A percentile compares a stretch with the other conserved stretches of the same genome.
These are phyloP conservation scores for Protophormia terraenovae DNA, from an alignment of 2,888 invertebrate genomes.

Conservation along the genomic window DNA sequence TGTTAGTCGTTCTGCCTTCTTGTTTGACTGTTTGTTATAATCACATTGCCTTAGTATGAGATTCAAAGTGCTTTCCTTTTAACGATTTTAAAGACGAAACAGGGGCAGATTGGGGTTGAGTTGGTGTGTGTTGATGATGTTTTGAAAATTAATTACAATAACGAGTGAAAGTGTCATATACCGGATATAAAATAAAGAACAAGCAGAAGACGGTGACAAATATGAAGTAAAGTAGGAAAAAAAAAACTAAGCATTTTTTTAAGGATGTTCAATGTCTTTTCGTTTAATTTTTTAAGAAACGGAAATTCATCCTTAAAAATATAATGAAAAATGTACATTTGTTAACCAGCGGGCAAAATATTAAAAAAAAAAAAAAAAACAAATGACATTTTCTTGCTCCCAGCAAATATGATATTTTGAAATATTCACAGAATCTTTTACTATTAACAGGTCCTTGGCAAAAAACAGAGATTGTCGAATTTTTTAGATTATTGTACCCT, in stretches of 20 bases:
- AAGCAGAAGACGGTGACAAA: slow-evolving; percentile 5
- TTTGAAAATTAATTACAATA: slow-evolving; percentile 77
- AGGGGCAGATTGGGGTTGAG: slow-evolving; percentile 12
- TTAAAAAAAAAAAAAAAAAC: neutral
- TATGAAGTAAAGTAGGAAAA: neutral
- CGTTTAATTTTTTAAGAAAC: slow-evolving; percentile 45
- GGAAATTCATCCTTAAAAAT: slow-evolving; percentile 52
- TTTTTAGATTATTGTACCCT: slow-evolving; percentile 10
- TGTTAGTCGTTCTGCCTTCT: neutral
- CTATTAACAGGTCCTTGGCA: neutral
- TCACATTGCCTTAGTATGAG: slow-evolving; percentile 30
- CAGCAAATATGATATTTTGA: slow-evolving; percentile 7
- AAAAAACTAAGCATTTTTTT: slow-evolving; percentile 6
- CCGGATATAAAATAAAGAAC: slow-evolving; percentile 63
- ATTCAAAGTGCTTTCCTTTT: slow-evolving; percentile 65
- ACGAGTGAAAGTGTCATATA: slow-evolving; percentile 75
- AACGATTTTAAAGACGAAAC: neutral
- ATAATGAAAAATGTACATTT: slow-evolving; percentile 4
- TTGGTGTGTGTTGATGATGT: slow-evolving; percentile 67
- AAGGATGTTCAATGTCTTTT: slow-evolving; percentile 39
- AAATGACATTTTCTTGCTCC: neutral
- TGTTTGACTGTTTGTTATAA: neutral
- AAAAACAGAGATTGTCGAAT: neutral
- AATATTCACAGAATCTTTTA: neutral
- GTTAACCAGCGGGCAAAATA: slow-evolving; percentile 3